These are phyloP conservation scores for Palythoa caribaeorum DNA, from an alignment of 92 coral and sea anemone species.

Conservation along the genomic window DNA sequence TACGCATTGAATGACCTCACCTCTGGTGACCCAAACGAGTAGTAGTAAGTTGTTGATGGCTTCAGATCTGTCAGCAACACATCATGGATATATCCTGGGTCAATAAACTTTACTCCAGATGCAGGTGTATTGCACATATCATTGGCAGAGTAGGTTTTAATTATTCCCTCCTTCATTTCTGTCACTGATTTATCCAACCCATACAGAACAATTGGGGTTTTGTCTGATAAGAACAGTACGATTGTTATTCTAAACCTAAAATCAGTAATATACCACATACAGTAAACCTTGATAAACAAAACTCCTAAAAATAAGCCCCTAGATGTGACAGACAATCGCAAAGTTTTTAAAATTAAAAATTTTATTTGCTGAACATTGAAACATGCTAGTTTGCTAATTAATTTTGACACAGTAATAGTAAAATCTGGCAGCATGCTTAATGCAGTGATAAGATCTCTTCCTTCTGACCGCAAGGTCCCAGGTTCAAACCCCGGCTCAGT, in stretches of 20 bases:
- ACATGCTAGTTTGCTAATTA: no score
- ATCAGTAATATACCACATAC: background rate
- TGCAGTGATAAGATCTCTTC: no score
- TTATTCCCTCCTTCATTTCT: constrained; percentile 30
- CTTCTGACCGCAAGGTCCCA: no score
- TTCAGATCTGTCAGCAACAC: constrained; percentile 81
- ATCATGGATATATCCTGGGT: constrained; percentile 93
- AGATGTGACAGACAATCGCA: background rate
- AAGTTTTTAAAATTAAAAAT: background rate
- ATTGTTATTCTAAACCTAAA: background rate
- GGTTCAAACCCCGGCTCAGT: no score
- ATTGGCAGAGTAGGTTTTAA: constrained; percentile 71
- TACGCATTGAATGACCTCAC: background rate
- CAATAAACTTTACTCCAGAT: constrained; percentile 63
- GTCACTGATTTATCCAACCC: background rate
- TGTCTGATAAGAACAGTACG: background rate
- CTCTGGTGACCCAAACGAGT: constrained; percentile 85
- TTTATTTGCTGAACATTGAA: background rate
- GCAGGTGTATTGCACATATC: constrained; percentile 88
- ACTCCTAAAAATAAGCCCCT: background rate
- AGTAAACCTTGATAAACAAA: background rate
- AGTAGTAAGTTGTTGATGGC: constrained; percentile 81
- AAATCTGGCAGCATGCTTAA: no score
- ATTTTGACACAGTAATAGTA: no score
- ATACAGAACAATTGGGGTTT: constrained; percentile 36